Percentiles rank a stretch among this genome's conserved stretches.
Evolutionary conservation across 1,140 invertebrate species (phyloP).

Genomic region (Pseudomyrmex dendroicus): DNA sequence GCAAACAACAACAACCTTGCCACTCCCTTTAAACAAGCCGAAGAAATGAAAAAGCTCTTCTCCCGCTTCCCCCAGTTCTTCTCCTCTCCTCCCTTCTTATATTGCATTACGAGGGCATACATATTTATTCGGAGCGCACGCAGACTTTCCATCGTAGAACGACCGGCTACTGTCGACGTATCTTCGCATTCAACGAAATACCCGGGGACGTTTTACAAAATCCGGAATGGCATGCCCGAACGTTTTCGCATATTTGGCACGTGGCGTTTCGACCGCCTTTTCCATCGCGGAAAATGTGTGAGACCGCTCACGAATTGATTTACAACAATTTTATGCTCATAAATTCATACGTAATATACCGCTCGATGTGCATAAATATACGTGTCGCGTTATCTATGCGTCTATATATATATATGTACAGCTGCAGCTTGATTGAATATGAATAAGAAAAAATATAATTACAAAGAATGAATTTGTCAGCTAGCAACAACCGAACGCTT

Average conservation of each 20-base stretch:
- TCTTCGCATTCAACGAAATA: constrained; percentile 64
- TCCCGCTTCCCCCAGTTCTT: neutral
- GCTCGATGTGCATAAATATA: neutral
- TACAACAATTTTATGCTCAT: constrained; percentile 52
- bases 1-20: constrained; percentile 10
- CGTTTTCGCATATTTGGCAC: constrained; percentile 61
- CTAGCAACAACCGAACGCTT: too few species aligned
- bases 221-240: constrained; percentile 55
- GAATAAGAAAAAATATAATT: too few species aligned
- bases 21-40: constrained; percentile 29
- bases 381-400: too few species aligned
- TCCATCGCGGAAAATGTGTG: constrained; percentile 62
- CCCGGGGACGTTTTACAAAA: constrained; percentile 68
- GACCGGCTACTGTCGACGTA: constrained; percentile 59
- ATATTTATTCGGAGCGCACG: constrained; percentile 74
- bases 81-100: constrained; percentile 62
- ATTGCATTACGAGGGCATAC: constrained; percentile 69
- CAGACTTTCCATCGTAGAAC: constrained; percentile 67
- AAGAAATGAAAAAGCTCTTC: constrained; percentile 21
- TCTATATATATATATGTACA: too few species aligned
- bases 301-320: constrained; percentile 46
- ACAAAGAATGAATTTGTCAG: too few species aligned
- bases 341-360: constrained; percentile 43
- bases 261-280: constrained; percentile 44
- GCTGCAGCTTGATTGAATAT: too few species aligned